phyloP scores from a whole-genome alignment of 2,113 vertebrate genomes.

The Ceyx melanurus region DNA sequence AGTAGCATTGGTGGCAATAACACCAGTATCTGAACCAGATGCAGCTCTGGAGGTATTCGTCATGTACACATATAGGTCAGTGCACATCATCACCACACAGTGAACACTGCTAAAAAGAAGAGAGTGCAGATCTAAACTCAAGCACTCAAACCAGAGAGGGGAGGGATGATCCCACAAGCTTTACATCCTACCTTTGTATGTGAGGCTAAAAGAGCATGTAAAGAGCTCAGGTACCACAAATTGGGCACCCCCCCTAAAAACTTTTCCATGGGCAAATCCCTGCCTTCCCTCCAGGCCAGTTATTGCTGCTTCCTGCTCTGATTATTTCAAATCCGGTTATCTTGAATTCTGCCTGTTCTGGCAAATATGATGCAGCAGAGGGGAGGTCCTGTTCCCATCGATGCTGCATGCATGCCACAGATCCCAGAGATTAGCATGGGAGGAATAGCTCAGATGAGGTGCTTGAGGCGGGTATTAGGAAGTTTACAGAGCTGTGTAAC shows the following conservation, averaged over 20 bases:
- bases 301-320: slow-evolving; percentile 49
- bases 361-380: slow-evolving; percentile 28
- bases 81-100: rapidly evolving
- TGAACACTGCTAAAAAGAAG: background rate
- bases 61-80: rapidly evolving
- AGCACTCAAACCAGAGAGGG: background rate
- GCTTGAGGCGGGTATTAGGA: background rate
- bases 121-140: background rate
- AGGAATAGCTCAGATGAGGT: slow-evolving; percentile 5
- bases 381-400: background rate
- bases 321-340: slow-evolving; percentile 37
- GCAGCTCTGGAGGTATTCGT: background rate
- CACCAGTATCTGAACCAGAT: rapidly evolving
- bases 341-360: slow-evolving; percentile 45
- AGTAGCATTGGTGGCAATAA: background rate
- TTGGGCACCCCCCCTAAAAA: background rate
- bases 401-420: slow-evolving; percentile 31
- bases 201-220: background rate
- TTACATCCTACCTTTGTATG: background rate
- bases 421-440: slow-evolving; percentile 33
- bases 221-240: background rate
- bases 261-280: background rate
- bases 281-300: slow-evolving; percentile 37
- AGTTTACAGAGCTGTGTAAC: background rate
- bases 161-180: background rate